Percentiles rank a stretch among this genome's conserved stretches.
Evolutionary conservation across 2,113 vertebrate genomes (phyloP).

Genomic region (Geococcyx californianus): DNA sequence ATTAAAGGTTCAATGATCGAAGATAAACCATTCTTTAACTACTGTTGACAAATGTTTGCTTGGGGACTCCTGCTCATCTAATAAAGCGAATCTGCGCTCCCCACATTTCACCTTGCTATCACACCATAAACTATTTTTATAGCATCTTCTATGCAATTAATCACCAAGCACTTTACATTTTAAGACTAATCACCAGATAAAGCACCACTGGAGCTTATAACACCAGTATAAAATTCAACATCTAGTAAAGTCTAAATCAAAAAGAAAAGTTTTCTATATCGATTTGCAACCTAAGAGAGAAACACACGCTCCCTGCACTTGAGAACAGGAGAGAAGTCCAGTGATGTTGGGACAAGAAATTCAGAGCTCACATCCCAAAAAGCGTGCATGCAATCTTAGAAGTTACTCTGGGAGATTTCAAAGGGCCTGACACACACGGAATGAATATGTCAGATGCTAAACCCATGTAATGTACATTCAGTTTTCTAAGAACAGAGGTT

Average conservation of each 20-base stretch:
- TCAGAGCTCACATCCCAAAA: neutral
- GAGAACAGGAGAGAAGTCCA: neutral
- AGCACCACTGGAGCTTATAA: conserved; percentile 19
- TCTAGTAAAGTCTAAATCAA: conserved; percentile 16
- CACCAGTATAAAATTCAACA: conserved; percentile 29
- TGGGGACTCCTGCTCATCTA: conserved; percentile 21
- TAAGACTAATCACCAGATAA: conserved; percentile 62
- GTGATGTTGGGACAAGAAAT: neutral
- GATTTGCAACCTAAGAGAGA: neutral
- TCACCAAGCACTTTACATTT: conserved; percentile 36
- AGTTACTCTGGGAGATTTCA: neutral
- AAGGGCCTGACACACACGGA: neutral
- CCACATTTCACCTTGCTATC: conserved; percentile 36
- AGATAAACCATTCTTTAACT: conserved; percentile 55
- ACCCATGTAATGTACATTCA: neutral
- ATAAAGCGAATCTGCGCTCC: conserved; percentile 24
- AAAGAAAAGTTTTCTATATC: neutral
- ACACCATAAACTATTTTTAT: conserved; percentile 62
- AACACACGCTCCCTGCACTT: neutral
- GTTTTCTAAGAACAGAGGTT: neutral
- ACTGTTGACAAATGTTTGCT: conserved; percentile 42
- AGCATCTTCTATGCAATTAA: conserved; percentile 15
- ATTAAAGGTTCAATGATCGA: conserved; percentile 54
- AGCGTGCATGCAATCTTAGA: neutral
- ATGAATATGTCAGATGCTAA: neutral